A percentile compares a stretch with the other conserved stretches of the same genome.
phyloP scores from a whole-genome alignment of 1,140 invertebrate genomes.

The Tetragnatha versicolor region DNA sequence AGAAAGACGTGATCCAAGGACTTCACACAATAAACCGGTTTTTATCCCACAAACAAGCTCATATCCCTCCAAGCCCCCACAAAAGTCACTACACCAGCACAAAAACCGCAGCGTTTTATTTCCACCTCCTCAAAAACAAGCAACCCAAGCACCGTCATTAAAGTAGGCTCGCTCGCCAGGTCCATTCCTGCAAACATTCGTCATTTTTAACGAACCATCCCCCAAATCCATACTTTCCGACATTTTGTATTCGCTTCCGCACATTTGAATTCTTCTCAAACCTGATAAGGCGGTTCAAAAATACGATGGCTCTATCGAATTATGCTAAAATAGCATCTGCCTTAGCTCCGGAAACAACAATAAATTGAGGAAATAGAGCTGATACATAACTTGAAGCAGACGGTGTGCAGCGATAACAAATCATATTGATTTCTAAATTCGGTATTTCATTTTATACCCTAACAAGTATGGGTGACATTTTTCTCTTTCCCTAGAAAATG shows the following conservation, averaged over 20 bases:
- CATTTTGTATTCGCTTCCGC: constrained; percentile 2
- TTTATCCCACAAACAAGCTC: no score
- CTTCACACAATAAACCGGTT: no score
- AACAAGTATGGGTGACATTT: not conserved
- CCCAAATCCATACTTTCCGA: constrained; percentile 2
- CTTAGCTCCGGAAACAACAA: not conserved
- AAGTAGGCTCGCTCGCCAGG: not conserved
- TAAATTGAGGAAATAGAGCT: constrained; percentile 23
- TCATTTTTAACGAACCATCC: constrained; percentile 19
- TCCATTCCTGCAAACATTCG: not conserved
- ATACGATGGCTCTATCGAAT: constrained; percentile 34
- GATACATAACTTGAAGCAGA: constrained; percentile 1
- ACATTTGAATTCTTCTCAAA: constrained; percentile 13
- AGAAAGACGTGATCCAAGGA: no score
- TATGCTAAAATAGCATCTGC: constrained; percentile 9
- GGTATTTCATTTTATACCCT: not conserved
- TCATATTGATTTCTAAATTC: constrained; percentile 7
- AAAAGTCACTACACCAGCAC: no score
- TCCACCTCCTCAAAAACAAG: not conserved
- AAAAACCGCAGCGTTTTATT: not conserved
- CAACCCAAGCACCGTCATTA: no score
- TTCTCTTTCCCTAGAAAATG: no score
- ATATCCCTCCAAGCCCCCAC: no score
- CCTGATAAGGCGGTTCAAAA: constrained; percentile 23
- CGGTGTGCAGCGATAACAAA: not conserved